Base-by-base conservation (phyloP, 2,888 invertebrate species). In the Thereva unica region DNA sequence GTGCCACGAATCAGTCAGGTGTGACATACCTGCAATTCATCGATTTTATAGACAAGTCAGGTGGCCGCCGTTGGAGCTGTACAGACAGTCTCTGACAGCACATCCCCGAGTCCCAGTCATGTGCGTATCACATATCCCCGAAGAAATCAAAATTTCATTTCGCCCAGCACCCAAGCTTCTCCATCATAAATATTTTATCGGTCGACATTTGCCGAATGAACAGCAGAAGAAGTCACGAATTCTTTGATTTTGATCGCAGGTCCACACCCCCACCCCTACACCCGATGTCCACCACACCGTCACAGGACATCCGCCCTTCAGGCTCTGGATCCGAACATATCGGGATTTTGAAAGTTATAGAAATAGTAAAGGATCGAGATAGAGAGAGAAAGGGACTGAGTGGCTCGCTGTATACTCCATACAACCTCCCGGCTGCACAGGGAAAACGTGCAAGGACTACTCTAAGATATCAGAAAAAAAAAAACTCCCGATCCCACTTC, bases 81-180 rank as follows among this genome's bases (percentile, higher is more conserved):
- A 41, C 34, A 41, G 49, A 41, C 23, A 23, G 23, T 23, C 23
- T 23, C 10, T 9, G 10, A 12, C 61, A 41, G 61, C 4, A 50
- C 41, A 9, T 61, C 50, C 41, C 61, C 12, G 50, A 50, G 50
- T 61, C 61, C 61, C 61, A 41, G 61, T 61, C 61, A 61, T 61
- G 61, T 61, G 61, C 61, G 61, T 61, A 61, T 50, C 42, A 57
- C 49, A 65, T 49, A 65, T 59, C 68, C 68, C 68, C 7, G 10
- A 68, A 68, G 68, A 68, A 68, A 68, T 68, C 68, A 68, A 61
- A 67, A 68, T 68, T 68, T 68, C 64, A 68, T 68, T 68, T 68
- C 54, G 53, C 54, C 50, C 57, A 53, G 53, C 65, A 68, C 65
- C 65, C 61, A 47, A 45, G 23, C 23, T 37, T 53, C 59, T 57